Conservation (phyloP, 2,113 vertebrate genomes). For the Gobius niger region DNA sequence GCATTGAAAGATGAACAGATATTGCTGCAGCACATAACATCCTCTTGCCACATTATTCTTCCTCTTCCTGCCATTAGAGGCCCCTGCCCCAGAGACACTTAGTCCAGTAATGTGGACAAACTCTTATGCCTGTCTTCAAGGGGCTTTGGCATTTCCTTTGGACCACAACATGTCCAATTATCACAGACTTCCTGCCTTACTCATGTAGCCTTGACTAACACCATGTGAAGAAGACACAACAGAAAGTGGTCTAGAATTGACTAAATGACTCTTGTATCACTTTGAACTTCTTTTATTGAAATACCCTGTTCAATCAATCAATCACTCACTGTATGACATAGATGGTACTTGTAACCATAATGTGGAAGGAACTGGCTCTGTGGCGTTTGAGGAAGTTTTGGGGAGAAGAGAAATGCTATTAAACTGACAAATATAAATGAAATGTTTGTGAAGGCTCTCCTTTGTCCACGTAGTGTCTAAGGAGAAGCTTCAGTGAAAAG, state of each 20-base stretch:
- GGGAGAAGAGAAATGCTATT: neutral
- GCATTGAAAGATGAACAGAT: neutral
- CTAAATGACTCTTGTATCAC: neutral
- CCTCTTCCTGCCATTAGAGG: constrained; percentile 71
- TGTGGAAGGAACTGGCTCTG: too few relatives aligned
- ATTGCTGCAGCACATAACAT: constrained; percentile 40
- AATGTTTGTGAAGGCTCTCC: too few relatives aligned
- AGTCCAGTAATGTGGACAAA: constrained; percentile 44
- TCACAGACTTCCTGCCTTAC: constrained; percentile 58
- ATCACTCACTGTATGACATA: too few relatives aligned
- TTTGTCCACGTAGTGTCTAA: too few relatives aligned
- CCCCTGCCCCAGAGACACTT: constrained; percentile 33
- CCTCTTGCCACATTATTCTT: constrained; percentile 62
- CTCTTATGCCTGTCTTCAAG: constrained; percentile 67
- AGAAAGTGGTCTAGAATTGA: constrained; percentile 41
- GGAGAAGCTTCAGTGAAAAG: too few relatives aligned
- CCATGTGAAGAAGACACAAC: constrained; percentile 49
- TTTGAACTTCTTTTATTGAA: neutral
- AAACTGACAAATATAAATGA: neutral
- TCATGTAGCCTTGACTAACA: constrained; percentile 46
- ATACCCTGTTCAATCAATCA: too few relatives aligned
- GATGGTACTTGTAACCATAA: too few relatives aligned
- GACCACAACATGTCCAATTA: constrained; percentile 37
- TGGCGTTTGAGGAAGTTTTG: too few relatives aligned
- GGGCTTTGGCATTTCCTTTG: constrained; percentile 72